These are phyloP conservation scores for Hipparchia semele DNA, from an alignment of 2,888 invertebrate genomes.

Conservation along the genomic window DNA sequence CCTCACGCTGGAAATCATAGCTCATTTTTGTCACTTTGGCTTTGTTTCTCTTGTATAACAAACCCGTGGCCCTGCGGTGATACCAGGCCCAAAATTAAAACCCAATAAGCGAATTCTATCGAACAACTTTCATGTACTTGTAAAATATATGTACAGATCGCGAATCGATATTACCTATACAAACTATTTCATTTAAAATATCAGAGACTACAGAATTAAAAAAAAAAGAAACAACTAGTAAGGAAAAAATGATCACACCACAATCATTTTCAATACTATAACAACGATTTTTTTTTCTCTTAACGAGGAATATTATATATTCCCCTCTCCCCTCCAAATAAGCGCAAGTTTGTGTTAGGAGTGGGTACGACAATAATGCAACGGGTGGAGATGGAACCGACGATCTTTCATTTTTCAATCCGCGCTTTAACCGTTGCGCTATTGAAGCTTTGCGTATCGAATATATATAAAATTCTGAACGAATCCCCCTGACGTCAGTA, in stretches of 20 bases:
- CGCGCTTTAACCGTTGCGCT: too few relatives aligned
- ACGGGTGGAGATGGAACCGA: too few relatives aligned
- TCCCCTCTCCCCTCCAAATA: too few relatives aligned
- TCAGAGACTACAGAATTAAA: background rate
- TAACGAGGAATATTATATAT: too few relatives aligned
- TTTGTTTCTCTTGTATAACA: background rate
- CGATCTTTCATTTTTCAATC: too few relatives aligned
- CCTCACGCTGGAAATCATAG: too few relatives aligned
- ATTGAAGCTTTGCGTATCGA: background rate
- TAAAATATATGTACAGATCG: background rate
- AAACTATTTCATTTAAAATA: conserved; percentile 3
- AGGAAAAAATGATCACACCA: conserved; percentile 11
- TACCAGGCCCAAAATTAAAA: conserved; percentile 1
- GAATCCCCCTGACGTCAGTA: conserved; percentile 2
- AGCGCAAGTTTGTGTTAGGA: too few relatives aligned
- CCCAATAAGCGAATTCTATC: background rate
- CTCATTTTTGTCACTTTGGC: background rate
- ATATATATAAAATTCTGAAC: background rate
- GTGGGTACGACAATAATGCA: too few relatives aligned
- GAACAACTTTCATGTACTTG: too few relatives aligned
- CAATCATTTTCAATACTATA: conserved; percentile 15
- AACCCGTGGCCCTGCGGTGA: background rate
- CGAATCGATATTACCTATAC: background rate
- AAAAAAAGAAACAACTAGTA: conserved; percentile 1
- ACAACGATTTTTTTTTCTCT: background rate